These are phyloP conservation scores for Cephonodes hylas DNA, from an alignment of 2,888 invertebrate species.

Conservation along the genomic window DNA sequence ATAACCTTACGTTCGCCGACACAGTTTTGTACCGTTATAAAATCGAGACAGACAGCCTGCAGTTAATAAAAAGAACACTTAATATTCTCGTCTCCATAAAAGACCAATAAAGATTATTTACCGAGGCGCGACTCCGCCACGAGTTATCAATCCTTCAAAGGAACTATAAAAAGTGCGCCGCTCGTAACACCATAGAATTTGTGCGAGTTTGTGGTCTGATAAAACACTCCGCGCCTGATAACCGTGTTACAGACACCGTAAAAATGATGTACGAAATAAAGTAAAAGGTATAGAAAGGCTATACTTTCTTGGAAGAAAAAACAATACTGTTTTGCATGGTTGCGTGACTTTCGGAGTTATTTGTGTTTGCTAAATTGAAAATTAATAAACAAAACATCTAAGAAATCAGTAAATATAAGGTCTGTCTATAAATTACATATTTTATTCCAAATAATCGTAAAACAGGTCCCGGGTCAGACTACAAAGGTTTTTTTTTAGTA, in stretches of 20 bases:
- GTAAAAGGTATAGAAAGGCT: constrained; percentile 17
- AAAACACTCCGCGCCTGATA: constrained; percentile 42
- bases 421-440: no score
- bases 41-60: no score
- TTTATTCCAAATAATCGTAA: no score
- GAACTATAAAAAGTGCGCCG: constrained; percentile 55
- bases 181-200: constrained; percentile 47
- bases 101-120: neutral
- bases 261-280: constrained; percentile 55
- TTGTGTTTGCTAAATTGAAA: no score
- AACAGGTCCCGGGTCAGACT: no score
- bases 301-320: neutral
- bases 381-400: no score
- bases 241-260: constrained; percentile 41
- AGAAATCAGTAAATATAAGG: no score
- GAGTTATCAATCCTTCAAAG: constrained; percentile 23
- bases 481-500: no score
- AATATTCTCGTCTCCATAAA: neutral
- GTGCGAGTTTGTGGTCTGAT: constrained; percentile 32
- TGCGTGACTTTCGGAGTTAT: neutral
- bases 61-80: neutral
- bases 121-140: neutral
- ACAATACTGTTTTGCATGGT: neutral
- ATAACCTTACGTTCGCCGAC: no score
- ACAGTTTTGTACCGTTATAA: no score